phyloP scores from a whole-genome alignment of 2,888 invertebrate species.

The Argyresthia albistria region DNA sequence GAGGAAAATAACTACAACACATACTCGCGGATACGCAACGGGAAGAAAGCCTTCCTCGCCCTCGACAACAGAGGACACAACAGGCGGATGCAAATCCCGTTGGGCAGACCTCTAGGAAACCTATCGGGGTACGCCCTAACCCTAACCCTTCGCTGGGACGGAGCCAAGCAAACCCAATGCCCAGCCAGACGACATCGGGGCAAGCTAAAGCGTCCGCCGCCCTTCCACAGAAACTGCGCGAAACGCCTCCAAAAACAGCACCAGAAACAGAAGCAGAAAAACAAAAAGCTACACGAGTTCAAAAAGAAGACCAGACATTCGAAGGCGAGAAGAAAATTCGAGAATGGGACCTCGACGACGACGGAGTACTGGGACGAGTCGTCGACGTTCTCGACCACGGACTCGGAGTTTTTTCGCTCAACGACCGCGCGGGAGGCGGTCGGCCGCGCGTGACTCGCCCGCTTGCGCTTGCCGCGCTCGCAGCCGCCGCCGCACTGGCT shows the following conservation, averaged over 20 bases:
- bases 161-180: slow-evolving; percentile 42
- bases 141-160: slow-evolving; percentile 47
- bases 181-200: slow-evolving; percentile 53
- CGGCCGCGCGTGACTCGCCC: slow-evolving; percentile 63
- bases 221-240: slow-evolving; percentile 57
- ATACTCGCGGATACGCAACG: slow-evolving; percentile 80
- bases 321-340: slow-evolving; percentile 67
- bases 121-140: slow-evolving; percentile 83
- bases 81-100: slow-evolving; percentile 80
- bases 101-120: slow-evolving; percentile 78
- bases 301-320: slow-evolving; percentile 68
- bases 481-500: slow-evolving; percentile 65
- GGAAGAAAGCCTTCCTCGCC: slow-evolving; percentile 82
- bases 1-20: slow-evolving; percentile 90
- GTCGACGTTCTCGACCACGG: slow-evolving; percentile 65
- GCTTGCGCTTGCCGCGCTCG: slow-evolving; percentile 56
- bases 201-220: slow-evolving; percentile 55
- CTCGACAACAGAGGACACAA: slow-evolving; percentile 81
- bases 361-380: slow-evolving; percentile 64
- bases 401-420: slow-evolving; percentile 71
- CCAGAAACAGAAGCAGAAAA: slow-evolving; percentile 55
- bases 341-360: slow-evolving; percentile 61
- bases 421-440: slow-evolving; percentile 70
- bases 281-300: slow-evolving; percentile 62
- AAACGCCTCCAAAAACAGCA: slow-evolving; percentile 61